Evolutionary conservation across 2,888 invertebrate genomes (phyloP), one percentile per base, ranked within the genome.

Genomic region (Perizoma flavofasciatum): DNA sequence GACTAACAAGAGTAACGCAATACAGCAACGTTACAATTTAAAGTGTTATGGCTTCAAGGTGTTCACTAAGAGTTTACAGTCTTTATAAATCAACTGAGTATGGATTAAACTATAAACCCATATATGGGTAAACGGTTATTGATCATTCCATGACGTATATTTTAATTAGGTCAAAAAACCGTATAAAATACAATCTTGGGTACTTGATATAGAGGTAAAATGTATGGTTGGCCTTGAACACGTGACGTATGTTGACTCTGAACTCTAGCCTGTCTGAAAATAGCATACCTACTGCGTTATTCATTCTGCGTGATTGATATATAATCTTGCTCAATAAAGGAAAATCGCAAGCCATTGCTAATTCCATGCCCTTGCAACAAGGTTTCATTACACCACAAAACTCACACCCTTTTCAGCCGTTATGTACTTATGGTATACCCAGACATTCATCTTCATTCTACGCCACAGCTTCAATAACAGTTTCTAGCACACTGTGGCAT

Each of bases 341-440:
- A 57, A 43, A 59, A 47, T 55, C 55, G 47, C 55, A 54, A 4
- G 7, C 0, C n/a, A 34, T 10, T 43, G 55, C 47, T 55, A 55
- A 59, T 43, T 55, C 60, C 53, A 44, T 52, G 52, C 49, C 32
- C 52, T 59, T 58, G 49, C 51, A 33, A 35, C 59, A 58, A 64
- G 62, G 60, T 49, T 57, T 1, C 34, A 47, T 5, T 40, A 46
- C 47, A 54, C 58, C 55, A 44, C 54, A 57, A 64, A 48, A 64
- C 60, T 59, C 61, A 59, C 63, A 68, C 63, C 46, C 63, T 68
- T 65, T 61, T 48, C 51, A 51, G 58, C 44, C 61, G 59, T 56
- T 22, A 22, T 22, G 22, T 22, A 22, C 22, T 22, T 22, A 62
- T 67, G 61, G 56, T 59, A 47, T 49, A 33, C 33, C 22, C 44